Conservation (phyloP, 1,140 invertebrate species). For the Ooceraea biroi region DNA sequence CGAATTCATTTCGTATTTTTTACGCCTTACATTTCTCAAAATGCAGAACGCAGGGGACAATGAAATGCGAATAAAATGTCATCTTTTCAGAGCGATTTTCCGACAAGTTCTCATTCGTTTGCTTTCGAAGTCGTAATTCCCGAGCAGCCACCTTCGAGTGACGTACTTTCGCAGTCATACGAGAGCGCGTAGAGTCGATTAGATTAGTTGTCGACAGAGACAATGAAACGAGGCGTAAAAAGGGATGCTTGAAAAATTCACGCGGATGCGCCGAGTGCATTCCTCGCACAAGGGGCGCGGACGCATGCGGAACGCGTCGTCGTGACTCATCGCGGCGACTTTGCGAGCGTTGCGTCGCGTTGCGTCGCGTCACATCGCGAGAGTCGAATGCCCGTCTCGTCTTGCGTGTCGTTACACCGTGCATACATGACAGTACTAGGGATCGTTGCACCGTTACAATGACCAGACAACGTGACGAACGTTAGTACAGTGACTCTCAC, state of each 20-base stretch:
- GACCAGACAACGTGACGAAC: slow-evolving; percentile 36
- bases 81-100: too few species aligned
- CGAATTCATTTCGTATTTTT: too few species aligned
- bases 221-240: neutral
- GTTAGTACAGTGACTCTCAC: slow-evolving; percentile 11
- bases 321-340: slow-evolving; percentile 45
- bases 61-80: too few species aligned
- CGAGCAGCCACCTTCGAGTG: too few species aligned
- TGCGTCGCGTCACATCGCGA: slow-evolving; percentile 20
- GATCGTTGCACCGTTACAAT: slow-evolving; percentile 66
- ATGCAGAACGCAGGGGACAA: too few species aligned
- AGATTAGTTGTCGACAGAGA: neutral
- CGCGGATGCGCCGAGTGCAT: neutral
- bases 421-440: slow-evolving; percentile 43
- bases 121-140: too few species aligned
- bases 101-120: too few species aligned
- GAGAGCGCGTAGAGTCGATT: neutral
- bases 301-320: slow-evolving; percentile 27
- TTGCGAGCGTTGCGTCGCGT: slow-evolving; percentile 33
- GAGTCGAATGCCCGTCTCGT: slow-evolving; percentile 58
- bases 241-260: neutral
- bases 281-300: slow-evolving; percentile 17
- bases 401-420: slow-evolving; percentile 30
- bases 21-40: too few species aligned
- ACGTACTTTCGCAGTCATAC: neutral